phyloP scores from a whole-genome alignment of 2,797 vertebrate genomes.

The Ambastaia sidthimunki region DNA sequence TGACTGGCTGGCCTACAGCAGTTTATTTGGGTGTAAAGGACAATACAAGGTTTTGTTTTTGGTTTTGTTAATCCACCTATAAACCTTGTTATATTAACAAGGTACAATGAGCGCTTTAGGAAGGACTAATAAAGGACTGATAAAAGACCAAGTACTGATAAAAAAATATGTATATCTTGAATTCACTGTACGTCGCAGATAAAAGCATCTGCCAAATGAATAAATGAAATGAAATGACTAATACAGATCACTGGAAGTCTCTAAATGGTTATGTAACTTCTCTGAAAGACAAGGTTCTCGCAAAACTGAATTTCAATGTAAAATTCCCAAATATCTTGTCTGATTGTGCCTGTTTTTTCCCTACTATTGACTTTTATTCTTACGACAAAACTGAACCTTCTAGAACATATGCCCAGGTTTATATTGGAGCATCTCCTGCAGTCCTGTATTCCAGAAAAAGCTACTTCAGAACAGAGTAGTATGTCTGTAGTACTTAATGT shows the following conservation, averaged over 20 bases:
- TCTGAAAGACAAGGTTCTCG: not conserved
- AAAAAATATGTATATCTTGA: too few species aligned
- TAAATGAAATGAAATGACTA: too few species aligned
- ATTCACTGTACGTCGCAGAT: too few species aligned
- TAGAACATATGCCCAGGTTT: not conserved
- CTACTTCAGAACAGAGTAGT: not conserved
- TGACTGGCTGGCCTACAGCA: not conserved
- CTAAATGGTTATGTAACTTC: conserved; percentile 36
- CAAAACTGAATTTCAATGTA: not conserved
- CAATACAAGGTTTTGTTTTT: too few species aligned
- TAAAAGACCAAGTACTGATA: too few species aligned
- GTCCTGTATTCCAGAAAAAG: not conserved
- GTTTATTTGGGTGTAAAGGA: too few species aligned
- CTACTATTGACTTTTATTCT: not conserved
- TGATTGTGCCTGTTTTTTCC: not conserved
- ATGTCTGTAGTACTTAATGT: not conserved
- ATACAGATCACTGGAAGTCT: not conserved
- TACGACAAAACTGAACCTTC: not conserved
- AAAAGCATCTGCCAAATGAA: too few species aligned
- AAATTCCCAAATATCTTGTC: not conserved
- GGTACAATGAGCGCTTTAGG: too few species aligned
- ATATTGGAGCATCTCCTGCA: not conserved
- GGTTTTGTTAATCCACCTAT: too few species aligned
- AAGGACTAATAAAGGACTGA: too few species aligned
- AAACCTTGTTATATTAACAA: too few species aligned